phyloP scores from a whole-genome alignment of 2,113 vertebrate species.

The Syngnathus scovelli region DNA sequence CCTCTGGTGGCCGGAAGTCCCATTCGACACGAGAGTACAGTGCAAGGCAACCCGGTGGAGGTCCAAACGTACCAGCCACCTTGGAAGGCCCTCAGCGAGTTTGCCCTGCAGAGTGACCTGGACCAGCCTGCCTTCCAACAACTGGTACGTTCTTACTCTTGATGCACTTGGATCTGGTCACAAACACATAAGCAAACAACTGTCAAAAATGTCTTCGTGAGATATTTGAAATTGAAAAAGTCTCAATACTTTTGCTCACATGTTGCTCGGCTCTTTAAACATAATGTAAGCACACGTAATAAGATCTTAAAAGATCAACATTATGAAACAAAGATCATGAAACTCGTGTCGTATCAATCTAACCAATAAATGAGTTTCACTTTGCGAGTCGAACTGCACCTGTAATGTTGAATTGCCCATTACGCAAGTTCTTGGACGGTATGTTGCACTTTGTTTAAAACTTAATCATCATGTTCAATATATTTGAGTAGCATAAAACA shows the following conservation, averaged over 20 bases:
- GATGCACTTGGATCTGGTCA: not conserved
- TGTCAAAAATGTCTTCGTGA: not conserved
- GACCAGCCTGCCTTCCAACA: slow-evolving; percentile 89
- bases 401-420: too few species aligned
- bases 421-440: too few species aligned
- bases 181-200: not conserved
- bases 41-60: slow-evolving; percentile 84
- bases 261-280: too few species aligned
- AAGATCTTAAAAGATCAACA: too few species aligned
- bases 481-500: not conserved
- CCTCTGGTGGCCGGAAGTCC: slow-evolving; percentile 85
- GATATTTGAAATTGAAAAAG: not conserved
- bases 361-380: not conserved
- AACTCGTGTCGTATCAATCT: not conserved
- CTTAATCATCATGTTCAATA: not conserved
- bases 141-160: slow-evolving; percentile 68
- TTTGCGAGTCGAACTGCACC: not conserved
- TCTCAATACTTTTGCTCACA: too few species aligned
- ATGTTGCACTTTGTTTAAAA: not conserved
- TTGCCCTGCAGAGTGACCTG: slow-evolving; percentile 86
- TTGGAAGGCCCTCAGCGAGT: slow-evolving; percentile 92
- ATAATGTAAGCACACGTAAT: too few species aligned
- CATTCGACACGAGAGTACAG: slow-evolving; percentile 81
- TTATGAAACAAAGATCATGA: too few species aligned
- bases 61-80: slow-evolving; percentile 91